Percentiles rank a stretch among this genome's conserved stretches.
Conservation (phyloP, 1,140 invertebrate species). For the Drepana arcuata region DNA sequence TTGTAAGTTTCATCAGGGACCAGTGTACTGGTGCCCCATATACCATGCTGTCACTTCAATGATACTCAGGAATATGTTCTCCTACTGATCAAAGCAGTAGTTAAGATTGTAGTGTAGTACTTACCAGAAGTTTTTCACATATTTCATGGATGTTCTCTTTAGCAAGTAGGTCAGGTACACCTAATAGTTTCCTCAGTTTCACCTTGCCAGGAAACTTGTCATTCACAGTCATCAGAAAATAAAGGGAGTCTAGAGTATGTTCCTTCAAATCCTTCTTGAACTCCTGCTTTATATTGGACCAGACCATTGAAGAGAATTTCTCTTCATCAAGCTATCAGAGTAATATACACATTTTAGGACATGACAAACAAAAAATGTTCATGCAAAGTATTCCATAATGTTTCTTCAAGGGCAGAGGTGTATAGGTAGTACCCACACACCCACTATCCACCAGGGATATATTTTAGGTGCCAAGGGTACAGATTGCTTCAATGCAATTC, state of each 20-base stretch:
- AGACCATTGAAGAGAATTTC: constrained; percentile 70
- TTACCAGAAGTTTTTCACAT: constrained; percentile 75
- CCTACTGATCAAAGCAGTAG: no score
- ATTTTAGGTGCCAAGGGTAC: no score
- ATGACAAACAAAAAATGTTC: constrained; percentile 18
- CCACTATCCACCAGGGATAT: no score
- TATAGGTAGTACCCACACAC: neutral
- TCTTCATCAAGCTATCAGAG: constrained; percentile 58
- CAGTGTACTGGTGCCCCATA: no score
- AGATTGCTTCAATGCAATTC: neutral
- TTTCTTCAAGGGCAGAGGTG: neutral
- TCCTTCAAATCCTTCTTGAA: constrained; percentile 73
- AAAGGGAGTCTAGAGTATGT: constrained; percentile 67
- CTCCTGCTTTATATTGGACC: constrained; percentile 74
- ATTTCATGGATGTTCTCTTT: constrained; percentile 71
- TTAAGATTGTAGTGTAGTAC: no score
- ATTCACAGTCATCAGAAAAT: constrained; percentile 62
- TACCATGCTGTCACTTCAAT: no score
- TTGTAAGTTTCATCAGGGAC: no score
- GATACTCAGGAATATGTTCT: no score
- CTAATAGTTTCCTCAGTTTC: constrained; percentile 73
- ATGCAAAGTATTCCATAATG: neutral
- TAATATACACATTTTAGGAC: neutral
- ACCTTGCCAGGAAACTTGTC: constrained; percentile 65
- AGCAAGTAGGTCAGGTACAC: constrained; percentile 68